phyloP scores from a whole-genome alignment of 2,113 vertebrate species.

The Eclectus roratus region DNA sequence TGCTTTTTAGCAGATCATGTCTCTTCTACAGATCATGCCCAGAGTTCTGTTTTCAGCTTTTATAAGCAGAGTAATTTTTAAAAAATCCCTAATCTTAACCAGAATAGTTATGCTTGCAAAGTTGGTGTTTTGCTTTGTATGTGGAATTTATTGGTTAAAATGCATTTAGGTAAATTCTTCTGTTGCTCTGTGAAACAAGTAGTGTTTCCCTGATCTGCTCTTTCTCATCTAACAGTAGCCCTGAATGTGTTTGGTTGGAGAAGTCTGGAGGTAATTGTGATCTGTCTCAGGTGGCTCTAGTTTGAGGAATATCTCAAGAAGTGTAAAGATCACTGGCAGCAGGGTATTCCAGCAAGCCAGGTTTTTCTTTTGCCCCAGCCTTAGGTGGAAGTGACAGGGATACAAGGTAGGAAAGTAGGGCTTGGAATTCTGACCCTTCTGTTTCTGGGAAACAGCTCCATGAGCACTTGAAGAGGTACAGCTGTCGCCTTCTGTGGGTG shows the following conservation, averaged over 20 bases:
- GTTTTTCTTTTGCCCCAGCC: not conserved
- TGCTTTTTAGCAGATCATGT: not conserved
- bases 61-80: not conserved
- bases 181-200: not conserved
- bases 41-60: not conserved
- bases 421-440: not conserved
- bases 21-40: not conserved
- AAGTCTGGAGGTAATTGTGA: not conserved
- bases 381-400: not conserved
- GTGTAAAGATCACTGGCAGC: accelerated
- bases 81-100: not conserved
- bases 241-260: not conserved
- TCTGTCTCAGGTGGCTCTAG: too few species aligned
- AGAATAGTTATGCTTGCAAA: accelerated
- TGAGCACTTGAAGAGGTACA: not conserved
- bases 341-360: not conserved
- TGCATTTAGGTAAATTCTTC: not conserved
- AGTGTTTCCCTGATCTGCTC: not conserved
- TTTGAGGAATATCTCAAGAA: not conserved
- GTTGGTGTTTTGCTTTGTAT: not conserved
- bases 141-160: not conserved
- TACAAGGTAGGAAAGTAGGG: not conserved
- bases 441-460: not conserved
- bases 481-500: accelerated
- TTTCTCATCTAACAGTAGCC: not conserved